Evolutionary conservation across 2,888 invertebrate genomes (phyloP), one percentile per base, ranked within the genome.

Genomic region (Cephus pygmeus): DNA sequence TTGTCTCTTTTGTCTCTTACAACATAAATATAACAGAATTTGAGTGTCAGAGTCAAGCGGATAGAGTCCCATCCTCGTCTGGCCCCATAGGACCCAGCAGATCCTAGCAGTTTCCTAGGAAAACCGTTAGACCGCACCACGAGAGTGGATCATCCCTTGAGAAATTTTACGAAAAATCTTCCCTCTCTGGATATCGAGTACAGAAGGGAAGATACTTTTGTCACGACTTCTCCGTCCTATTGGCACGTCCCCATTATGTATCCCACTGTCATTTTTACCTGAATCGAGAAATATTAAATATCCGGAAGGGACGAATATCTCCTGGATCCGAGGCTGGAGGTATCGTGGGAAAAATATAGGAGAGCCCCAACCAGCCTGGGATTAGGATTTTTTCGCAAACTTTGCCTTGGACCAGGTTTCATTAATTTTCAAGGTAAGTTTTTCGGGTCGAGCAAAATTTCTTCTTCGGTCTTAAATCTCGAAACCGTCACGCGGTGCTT

Each of bases 261-360:
- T 40, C 56, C 56, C 56, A 56, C 9, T 56, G 56, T 56, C 56
- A 81, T 80, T 76, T 77, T 79, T 84, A 83, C 83, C 83, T 84
- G 82, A 77, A 76, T 76, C 69, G 73, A 77, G 79, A 76, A 81
- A 81, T 83, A 81, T 78, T 75, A 78, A 81, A 82, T 34, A 34
- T 74, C 74, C 34, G 34, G 71, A 71, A 71, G 33, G 71, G 71
- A 71, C 34, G 3, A 23, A 15, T 23, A 31, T 33, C 71, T 74
- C 35, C 35, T 79, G 71, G 78, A 80, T 75, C 73, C 76, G 73
- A 77, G 78, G 77, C 79, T 80, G 31, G 31, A 80, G 80, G 83
- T 77, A 78, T 83, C 83, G 83, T 82, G 82, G 83, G 83, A 83
- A 84, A 83, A 76, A 76, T 76, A 56, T 36, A 76, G 30, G 68